phyloP scores from a whole-genome alignment of 2,888 invertebrate genomes.

The Sthenelais limicola region DNA sequence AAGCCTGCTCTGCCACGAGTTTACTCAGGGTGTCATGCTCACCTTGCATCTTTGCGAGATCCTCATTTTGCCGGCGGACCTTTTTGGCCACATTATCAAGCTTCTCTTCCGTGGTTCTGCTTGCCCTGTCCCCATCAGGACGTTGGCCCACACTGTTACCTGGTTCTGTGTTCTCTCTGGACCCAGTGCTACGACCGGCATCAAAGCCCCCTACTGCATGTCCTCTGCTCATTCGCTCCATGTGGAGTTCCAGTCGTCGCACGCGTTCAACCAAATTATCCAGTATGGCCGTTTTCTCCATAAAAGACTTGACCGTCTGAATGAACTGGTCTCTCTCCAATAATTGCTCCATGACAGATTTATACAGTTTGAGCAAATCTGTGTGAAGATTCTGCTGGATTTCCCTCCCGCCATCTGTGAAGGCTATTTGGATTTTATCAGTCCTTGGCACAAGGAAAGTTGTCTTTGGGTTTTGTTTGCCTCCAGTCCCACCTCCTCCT shows the following conservation, averaged over 20 bases:
- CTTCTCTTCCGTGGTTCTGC: constrained; percentile 2
- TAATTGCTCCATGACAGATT: constrained; percentile 41
- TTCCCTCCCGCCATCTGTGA: constrained; percentile 24
- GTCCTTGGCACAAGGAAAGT: constrained; percentile 37
- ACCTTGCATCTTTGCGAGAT: constrained; percentile 1
- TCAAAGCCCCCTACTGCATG: neutral
- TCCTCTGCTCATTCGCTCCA: neutral
- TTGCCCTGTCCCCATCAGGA: neutral
- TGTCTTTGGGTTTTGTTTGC: constrained; percentile 21
- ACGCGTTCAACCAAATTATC: constrained; percentile 28
- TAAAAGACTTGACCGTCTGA: constrained; percentile 22
- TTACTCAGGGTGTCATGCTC: constrained; percentile 12
- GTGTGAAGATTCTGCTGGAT: constrained; percentile 31
- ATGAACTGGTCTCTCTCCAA: constrained; percentile 37
- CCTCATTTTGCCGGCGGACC: constrained; percentile 32
- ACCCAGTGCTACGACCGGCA: neutral
- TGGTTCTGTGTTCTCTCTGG: neutral
- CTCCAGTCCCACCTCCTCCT: neutral
- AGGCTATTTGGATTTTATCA: constrained; percentile 41
- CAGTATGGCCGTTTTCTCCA: constrained; percentile 25
- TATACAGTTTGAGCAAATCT: constrained; percentile 41
- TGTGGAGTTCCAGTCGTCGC: constrained; percentile 25
- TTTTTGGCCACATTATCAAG: constrained; percentile 33
- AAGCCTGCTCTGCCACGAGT: constrained; percentile 16
- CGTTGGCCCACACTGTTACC: constrained; percentile 25